Evolutionary conservation across 2,888 invertebrate genomes (phyloP), one percentile per base, ranked within the genome.

Genomic region (Pristionchus exspectatus): DNA sequence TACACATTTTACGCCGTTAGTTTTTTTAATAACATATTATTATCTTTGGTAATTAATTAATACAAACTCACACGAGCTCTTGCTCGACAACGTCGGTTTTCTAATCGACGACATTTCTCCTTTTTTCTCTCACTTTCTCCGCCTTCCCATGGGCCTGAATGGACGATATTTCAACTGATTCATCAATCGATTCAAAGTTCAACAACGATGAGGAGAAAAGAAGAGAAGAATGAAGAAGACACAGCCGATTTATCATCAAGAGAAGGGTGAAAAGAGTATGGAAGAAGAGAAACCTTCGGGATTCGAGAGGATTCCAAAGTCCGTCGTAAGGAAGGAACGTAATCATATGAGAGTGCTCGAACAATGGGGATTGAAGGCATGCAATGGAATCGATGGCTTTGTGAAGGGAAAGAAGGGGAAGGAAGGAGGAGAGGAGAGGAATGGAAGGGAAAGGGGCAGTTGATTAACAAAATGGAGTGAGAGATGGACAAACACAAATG

Each of bases 401-500:
- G 50, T 27, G 3, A 14, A 50, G 44, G 50, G 24, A 44, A 27
- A n/a, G 14, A 10, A 16, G n/a, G 44, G 24, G 24, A n/a, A n/a
- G 77, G 30, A 44, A 44, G 38, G 77, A 44, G 77, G 44, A 27
- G 27, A 54, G 81, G 27, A 4, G 50, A 81, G 50, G 50, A 44
- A 50, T 24, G 81, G 81, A 16, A 24, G 16, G 9, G 50, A 81
- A 54, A 27, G 27, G 50, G 50, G 50, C 81, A 81, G 81, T 81
- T 81, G 81, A 81, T 81, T 81, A 81, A 54, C 81, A 81, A 81
- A 81, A 54, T 81, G 81, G 81, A 54, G 38, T 16, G 74, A 44
- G 74, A 38, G 74, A 74, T 74, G 74, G 38, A 74, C 74, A 74
- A 74, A 74, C 74, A 74, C 74, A 38, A n/a, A 10, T 33, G 74